Evolutionary conservation across 2,888 invertebrate genomes (phyloP), one percentile per base, ranked within the genome.

Genomic region (Netelia virgata): DNA sequence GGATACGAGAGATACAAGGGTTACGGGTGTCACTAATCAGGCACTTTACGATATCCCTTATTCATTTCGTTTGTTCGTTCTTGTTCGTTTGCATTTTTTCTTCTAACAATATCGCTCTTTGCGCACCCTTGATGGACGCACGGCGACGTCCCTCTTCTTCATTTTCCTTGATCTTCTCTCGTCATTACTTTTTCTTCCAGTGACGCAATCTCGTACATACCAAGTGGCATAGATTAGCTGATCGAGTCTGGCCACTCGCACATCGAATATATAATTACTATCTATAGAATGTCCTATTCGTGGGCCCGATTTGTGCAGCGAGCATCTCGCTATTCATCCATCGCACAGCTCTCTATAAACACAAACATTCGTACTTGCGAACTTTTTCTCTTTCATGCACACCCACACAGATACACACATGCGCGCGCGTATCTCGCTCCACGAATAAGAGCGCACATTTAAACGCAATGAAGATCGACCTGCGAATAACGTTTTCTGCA

Each of bases 1-100:
- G 63, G 80, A 82, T 77, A 80, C 79, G 64, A 81, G 79, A 79
- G 76, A 80, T 75, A 74, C 57, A 72, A 53, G 89, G 90, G 88
- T 88, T 87, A 88, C 86, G 90, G 92, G 91, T 89, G 90, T 92
- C 90, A 91, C 92, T 92, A 92, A 92, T 92, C 91, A 93, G 93
- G 93, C 93, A 93, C 93, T 93, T 93, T 89, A 90, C 90, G 91
- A 91, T 90, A 91, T 91, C 91, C 89, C 90, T 90, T 89, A 89
- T 90, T 89, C 88, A 88, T 89, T 76, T 87, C 86, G 83, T 85
- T 82, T 83, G 82, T 79, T 87, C 57, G 61, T 86, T 80, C 69
- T 76, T 73, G n/a, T 16, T 36, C 16, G 18, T 80, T 77, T 66
- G 50, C 81, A n/a, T 41, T 50, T 47, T 53, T 78, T 86, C 59